Percentiles rank a stretch among this genome's conserved stretches.
Evolutionary conservation across 2,113 vertebrate genomes (phyloP).

Genomic region (Capreolus pygargus): DNA sequence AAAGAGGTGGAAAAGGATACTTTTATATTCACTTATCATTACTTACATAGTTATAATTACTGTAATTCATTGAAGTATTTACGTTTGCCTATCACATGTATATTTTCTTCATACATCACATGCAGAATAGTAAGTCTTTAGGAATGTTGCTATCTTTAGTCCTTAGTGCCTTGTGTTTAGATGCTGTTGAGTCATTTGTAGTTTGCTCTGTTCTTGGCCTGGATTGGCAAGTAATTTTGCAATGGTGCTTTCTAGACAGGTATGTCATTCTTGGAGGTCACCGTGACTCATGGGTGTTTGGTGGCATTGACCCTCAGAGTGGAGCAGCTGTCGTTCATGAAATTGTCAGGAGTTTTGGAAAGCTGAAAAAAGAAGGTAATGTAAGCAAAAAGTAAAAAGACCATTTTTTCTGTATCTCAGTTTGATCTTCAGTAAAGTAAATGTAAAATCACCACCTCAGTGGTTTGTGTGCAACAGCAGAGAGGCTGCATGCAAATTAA

Average conservation of each 20-base stretch:
- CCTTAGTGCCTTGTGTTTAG: background rate
- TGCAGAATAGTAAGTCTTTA: background rate
- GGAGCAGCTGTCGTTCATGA: constrained; percentile 94
- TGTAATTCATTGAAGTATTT: background rate
- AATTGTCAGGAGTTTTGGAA: constrained; percentile 89
- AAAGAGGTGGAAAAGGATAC: background rate
- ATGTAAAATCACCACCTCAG: background rate
- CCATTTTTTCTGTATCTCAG: background rate
- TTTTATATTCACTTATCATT: background rate
- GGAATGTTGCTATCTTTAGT: background rate
- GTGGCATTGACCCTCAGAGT: constrained; percentile 93
- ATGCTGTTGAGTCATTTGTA: background rate
- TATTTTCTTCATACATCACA: background rate
- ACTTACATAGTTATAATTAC: background rate
- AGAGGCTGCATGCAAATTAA: background rate
- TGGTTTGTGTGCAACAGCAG: background rate
- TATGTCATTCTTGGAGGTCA: constrained; percentile 97
- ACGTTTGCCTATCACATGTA: background rate
- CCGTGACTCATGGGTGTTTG: constrained; percentile 96
- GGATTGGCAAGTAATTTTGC: background rate
- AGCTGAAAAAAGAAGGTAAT: constrained; percentile 86
- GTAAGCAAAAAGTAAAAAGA: background rate
- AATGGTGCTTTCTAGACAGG: constrained; percentile 84
- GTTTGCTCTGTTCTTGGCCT: background rate
- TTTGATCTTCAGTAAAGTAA: background rate